Evolutionary conservation across 1,140 invertebrate species (phyloP).

Genomic region (Trichonephila clavipes): DNA sequence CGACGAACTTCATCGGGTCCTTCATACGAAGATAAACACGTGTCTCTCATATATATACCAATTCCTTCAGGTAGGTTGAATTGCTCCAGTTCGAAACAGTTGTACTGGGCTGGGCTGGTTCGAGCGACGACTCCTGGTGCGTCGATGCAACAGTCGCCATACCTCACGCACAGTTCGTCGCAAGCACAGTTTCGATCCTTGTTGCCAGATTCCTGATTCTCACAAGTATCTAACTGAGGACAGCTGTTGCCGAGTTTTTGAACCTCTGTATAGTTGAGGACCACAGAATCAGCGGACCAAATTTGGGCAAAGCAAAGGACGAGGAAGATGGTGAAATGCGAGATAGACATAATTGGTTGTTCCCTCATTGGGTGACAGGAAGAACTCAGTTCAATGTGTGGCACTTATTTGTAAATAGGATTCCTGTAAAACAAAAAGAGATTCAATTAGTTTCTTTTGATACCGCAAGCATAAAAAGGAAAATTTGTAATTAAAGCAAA

Average conservation of each 20-base stretch:
- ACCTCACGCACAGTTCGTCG: constrained; percentile 81
- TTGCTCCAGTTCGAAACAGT: constrained; percentile 79
- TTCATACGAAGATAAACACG: constrained; percentile 81
- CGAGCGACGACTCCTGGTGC: constrained; percentile 79
- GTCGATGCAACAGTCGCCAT: constrained; percentile 83
- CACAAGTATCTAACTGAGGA: constrained; percentile 60
- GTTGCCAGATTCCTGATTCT: not conserved
- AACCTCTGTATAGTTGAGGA: constrained; percentile 39
- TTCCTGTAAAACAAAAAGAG: too few species aligned
- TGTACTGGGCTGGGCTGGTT: constrained; percentile 78
- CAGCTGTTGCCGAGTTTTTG: constrained; percentile 64
- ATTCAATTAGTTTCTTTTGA: too few species aligned
- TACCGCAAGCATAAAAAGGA: too few species aligned
- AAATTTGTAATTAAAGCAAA: too few species aligned
- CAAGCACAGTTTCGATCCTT: constrained; percentile 82
- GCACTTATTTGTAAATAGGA: too few species aligned
- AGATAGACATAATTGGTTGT: not conserved
- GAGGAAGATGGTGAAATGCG: not conserved
- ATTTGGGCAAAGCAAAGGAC: not conserved
- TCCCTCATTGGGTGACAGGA: not conserved
- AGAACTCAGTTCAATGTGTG: too few species aligned
- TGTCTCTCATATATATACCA: constrained; percentile 82
- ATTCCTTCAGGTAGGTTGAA: constrained; percentile 80
- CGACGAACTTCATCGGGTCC: constrained; percentile 77
- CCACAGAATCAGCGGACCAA: not conserved